Evolutionary conservation across 2,888 invertebrate species (phyloP), one percentile per base, ranked within the genome.

Genomic region (Incurvaria masculella): DNA sequence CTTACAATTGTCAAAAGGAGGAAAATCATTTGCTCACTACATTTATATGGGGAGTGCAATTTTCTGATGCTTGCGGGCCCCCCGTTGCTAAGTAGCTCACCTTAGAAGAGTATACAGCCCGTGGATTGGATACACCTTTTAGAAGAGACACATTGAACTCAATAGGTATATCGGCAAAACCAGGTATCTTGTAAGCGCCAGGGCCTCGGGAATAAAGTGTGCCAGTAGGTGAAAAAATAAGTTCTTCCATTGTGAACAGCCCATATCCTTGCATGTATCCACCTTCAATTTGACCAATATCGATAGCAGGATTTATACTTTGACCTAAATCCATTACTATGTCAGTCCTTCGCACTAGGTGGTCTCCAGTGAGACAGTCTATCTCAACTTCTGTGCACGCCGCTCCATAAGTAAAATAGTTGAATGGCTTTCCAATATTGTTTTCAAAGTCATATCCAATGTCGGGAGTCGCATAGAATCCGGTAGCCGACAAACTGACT

Each of bases 301-400:
- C 97, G 54, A 97, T 94, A 1, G 97, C 96, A 3, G 97, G 97
- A 71, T 97, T 97, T 47, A 97, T 72, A 69, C 96, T 96, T 57
- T 91, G 88, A 1, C 97, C 97, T 56, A 97, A 81, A 73, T 97
- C 97, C 97, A 97, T 97, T 0, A 97, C 95, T 57, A 97, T 96
- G 61, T 97, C 95, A 1, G 92, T 89, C 60, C 89, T 82, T 27
- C 94, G 68, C 1, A 96, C 88, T 74, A 88, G 86, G 68, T 97
- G 95, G 62, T 97, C 96, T 6, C 97, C 97, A 20, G 95, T 96
- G 1, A 97, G 79, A 57, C 94, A 94, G 69, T 97, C 96, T 20
- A 97, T 87, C 81, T 96, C 95, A 1, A 96, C 95, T 65, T 93
- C 91, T 0, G 91, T 86, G 56, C 89, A 88, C 5, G 91, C 93